Evolutionary conservation across 2,113 vertebrate genomes (phyloP).

Genomic region (Neodontobutis hainanensis): DNA sequence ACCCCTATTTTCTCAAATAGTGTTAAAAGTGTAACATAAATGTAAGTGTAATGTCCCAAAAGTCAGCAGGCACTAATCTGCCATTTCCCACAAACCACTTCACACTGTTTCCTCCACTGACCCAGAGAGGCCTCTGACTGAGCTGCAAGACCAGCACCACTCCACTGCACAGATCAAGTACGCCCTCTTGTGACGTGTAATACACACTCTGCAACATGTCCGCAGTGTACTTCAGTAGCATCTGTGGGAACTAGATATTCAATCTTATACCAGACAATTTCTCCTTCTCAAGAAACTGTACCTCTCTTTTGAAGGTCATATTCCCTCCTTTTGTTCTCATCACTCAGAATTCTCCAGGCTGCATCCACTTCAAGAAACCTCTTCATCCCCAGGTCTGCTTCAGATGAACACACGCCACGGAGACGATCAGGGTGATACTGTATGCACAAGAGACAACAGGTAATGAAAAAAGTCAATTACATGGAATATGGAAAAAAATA

Average conservation of each 20-base stretch:
- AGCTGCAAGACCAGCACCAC: background rate
- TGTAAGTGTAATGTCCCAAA: conserved; percentile 4
- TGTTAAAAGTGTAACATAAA: background rate
- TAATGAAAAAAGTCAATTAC: background rate
- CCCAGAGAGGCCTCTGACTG: background rate
- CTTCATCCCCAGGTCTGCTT: conserved; percentile 23
- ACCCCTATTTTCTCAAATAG: conserved; percentile 9
- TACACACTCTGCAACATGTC: too few relatives aligned
- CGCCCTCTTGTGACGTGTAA: background rate
- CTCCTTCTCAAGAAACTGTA: conserved; percentile 2
- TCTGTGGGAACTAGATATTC: too few relatives aligned
- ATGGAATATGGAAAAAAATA: too few relatives aligned
- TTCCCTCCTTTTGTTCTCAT: conserved; percentile 45
- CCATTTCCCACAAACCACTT: conserved; percentile 9
- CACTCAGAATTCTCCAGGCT: conserved; percentile 64
- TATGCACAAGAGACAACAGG: background rate
- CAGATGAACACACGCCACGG: conserved; percentile 10
- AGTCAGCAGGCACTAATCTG: conserved; percentile 3
- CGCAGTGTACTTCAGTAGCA: background rate
- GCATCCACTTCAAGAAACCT: conserved; percentile 66
- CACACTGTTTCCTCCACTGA: conserved; percentile 6
- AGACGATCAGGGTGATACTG: conserved; percentile 72
- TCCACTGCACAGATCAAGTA: background rate
- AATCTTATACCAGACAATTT: too few relatives aligned
- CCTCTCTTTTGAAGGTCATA: conserved; percentile 70